A percentile compares a stretch with the other conserved stretches of the same genome.
phyloP scores from a whole-genome alignment of 2,113 vertebrate species.

The Oreochromis spilurus region DNA sequence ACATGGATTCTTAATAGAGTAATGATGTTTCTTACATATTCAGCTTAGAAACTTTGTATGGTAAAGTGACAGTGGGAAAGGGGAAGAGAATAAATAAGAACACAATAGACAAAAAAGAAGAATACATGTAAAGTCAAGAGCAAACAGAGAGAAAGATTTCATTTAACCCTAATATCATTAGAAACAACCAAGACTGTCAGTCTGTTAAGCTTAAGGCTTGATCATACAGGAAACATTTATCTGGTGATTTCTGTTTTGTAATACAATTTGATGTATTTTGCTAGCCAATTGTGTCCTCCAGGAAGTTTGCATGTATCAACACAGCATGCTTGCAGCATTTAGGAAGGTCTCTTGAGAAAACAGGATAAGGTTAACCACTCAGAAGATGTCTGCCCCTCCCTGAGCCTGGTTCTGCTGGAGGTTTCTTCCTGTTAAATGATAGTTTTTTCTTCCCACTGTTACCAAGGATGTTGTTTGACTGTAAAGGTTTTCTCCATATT shows the following conservation, averaged over 20 bases:
- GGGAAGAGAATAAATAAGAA: background rate
- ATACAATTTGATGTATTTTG: background rate
- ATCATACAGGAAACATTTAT: background rate
- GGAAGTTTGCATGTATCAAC: background rate
- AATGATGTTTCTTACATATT: background rate
- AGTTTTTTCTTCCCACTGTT: background rate
- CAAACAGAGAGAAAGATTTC: background rate
- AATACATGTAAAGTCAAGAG: background rate
- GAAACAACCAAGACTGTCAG: background rate
- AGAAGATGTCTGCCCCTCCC: background rate
- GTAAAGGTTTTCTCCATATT: background rate
- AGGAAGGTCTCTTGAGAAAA: background rate
- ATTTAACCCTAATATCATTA: background rate
- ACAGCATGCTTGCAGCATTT: background rate
- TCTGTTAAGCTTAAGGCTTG: background rate
- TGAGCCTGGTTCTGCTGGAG: background rate
- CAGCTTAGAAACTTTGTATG: conserved; percentile 12
- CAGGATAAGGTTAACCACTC: background rate
- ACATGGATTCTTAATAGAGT: background rate
- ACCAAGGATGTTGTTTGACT: background rate
- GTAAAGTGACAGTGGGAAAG: background rate
- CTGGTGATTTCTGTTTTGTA: background rate
- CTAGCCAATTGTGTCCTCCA: background rate
- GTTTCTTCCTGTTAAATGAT: background rate
- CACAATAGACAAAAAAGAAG: background rate